Conservation (phyloP, 2,797 vertebrate species). For the Danionella dracula region DNA sequence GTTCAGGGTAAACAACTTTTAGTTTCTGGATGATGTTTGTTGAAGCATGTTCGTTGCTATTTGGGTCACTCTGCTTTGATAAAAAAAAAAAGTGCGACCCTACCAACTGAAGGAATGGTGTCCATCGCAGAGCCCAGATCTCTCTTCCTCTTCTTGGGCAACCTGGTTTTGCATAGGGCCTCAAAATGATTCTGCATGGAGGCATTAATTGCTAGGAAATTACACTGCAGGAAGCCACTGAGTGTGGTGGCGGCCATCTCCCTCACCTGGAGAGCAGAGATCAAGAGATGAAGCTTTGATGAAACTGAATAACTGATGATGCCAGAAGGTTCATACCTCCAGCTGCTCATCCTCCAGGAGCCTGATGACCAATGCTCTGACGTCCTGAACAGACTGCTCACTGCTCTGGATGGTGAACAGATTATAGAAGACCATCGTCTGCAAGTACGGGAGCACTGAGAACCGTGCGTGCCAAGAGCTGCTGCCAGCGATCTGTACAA, state of each 20-base stretch:
- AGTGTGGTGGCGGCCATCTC: conserved; percentile 96
- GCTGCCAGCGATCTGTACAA: conserved; percentile 78
- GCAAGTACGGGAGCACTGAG: conserved; percentile 91
- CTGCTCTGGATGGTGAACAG: conserved; percentile 88
- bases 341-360: conserved; percentile 93
- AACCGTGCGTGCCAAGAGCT: conserved; percentile 94
- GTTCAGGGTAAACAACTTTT: too few species aligned
- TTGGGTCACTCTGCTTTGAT: not conserved
- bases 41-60: too few species aligned
- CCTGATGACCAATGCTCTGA: conserved; percentile 81
- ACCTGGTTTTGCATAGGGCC: conserved; percentile 89
- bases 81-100: conserved; percentile 8
- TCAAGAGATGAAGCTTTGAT: conserved; percentile 1
- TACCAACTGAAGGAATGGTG: conserved; percentile 80
- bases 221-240: conserved; percentile 92
- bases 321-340: conserved; percentile 68
- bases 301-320: not conserved
- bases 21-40: too few species aligned
- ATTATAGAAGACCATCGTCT: conserved; percentile 98
- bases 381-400: conserved; percentile 75
- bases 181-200: conserved; percentile 93
- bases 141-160: conserved; percentile 87
- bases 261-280: conserved; percentile 74
- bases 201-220: conserved; percentile 86
- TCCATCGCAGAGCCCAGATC: conserved; percentile 77